Percentiles rank a stretch among this genome's conserved stretches.
phyloP scores from a whole-genome alignment of 1,140 invertebrate species.

The Lordiphosa collinella region DNA sequence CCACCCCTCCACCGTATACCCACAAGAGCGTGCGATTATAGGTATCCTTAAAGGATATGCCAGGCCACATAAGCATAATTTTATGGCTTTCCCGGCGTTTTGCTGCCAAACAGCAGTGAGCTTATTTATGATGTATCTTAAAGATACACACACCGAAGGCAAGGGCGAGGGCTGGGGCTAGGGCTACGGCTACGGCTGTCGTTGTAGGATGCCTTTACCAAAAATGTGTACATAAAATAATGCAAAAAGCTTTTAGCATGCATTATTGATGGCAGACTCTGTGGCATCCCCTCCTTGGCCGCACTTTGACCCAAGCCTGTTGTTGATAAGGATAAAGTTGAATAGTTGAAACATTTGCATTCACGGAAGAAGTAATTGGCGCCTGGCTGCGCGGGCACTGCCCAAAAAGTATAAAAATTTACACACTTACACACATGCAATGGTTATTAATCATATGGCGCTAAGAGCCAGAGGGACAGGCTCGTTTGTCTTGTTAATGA shows the following conservation, averaged over 20 bases:
- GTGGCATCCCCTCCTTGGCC: constrained; percentile 25
- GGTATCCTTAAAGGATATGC: constrained; percentile 58
- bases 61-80: constrained; percentile 68
- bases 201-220: constrained; percentile 32
- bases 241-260: constrained; percentile 79
- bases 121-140: constrained; percentile 73
- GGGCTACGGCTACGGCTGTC: too few species aligned
- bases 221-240: constrained; percentile 68
- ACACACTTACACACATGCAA: constrained; percentile 52
- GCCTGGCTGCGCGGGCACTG: constrained; percentile 48
- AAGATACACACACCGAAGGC: constrained; percentile 44
- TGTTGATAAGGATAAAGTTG: constrained; percentile 22
- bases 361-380: constrained; percentile 56
- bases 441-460: constrained; percentile 72
- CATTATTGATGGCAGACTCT: constrained; percentile 72
- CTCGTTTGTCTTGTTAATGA: constrained; percentile 77
- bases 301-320: constrained; percentile 25
- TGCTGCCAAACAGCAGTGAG: constrained; percentile 1
- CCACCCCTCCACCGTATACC: not conserved
- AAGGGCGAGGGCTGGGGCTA: too few species aligned
- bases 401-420: constrained; percentile 11
- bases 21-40: not conserved
- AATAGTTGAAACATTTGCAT: constrained; percentile 9
- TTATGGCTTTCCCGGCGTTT: constrained; percentile 52
- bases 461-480: constrained; percentile 28